Percentiles rank a stretch among this genome's conserved stretches.
phyloP scores from a whole-genome alignment of 1,140 invertebrate species.

The Drosophila ficusphila region DNA sequence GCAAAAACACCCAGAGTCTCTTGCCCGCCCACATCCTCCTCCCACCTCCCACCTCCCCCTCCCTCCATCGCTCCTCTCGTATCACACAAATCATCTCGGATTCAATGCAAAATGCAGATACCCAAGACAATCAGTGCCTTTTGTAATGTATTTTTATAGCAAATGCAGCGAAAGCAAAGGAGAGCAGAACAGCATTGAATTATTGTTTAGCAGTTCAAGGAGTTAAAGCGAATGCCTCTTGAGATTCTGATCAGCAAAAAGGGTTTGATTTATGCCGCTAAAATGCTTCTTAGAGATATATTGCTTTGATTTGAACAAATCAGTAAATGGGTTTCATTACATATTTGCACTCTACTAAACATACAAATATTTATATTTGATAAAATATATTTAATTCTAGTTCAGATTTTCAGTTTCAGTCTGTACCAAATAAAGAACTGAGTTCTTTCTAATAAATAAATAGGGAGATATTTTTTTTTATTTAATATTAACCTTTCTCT shows the following conservation, averaged over 20 bases:
- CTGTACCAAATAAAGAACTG: too few species aligned
- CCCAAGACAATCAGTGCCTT: slow-evolving; percentile 40
- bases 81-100: slow-evolving; percentile 35
- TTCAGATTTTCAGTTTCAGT: too few species aligned
- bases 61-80: background rate
- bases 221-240: slow-evolving; percentile 26
- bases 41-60: background rate
- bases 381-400: too few species aligned
- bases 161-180: slow-evolving; percentile 31
- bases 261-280: slow-evolving; percentile 14
- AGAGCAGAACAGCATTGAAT: slow-evolving; percentile 15
- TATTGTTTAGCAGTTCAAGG: slow-evolving; percentile 33
- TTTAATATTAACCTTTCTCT: too few species aligned
- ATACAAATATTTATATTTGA: too few species aligned
- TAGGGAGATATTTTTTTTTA: too few species aligned
- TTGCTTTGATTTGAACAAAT: background rate
- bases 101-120: slow-evolving; percentile 48
- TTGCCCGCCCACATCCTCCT: too few species aligned
- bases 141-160: slow-evolving; percentile 42
- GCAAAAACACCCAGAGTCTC: slow-evolving; percentile 25
- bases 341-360: too few species aligned
- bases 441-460: too few species aligned
- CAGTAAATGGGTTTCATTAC: background rate
- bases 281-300: background rate
- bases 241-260: background rate